These are phyloP conservation scores for Epizoanthus fatuus DNA, from an alignment of 92 coral and sea anemone species.

Conservation along the genomic window DNA sequence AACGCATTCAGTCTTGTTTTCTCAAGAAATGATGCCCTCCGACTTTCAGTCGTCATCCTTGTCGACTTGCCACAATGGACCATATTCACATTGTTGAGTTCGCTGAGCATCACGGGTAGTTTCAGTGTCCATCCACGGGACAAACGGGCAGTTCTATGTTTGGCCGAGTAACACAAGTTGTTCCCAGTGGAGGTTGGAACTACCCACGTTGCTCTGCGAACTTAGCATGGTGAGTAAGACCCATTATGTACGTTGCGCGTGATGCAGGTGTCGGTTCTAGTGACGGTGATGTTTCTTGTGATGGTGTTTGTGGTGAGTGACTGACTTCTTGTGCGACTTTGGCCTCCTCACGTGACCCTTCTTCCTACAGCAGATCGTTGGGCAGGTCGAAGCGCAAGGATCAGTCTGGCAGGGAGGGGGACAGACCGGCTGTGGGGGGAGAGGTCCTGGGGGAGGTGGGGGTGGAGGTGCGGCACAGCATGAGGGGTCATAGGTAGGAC, in stretches of 20 bases:
- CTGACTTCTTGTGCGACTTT: conserved; percentile 31
- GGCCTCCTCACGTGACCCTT: conserved; percentile 25
- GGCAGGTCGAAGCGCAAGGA: conserved; percentile 31
- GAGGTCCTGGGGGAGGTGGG: conserved; percentile 80
- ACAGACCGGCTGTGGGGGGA: conserved; percentile 72
- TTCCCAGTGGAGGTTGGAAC: too few relatives aligned
- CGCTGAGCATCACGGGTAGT: too few relatives aligned
- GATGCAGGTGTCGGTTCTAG: background rate
- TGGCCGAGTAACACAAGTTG: too few relatives aligned
- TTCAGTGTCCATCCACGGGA: too few relatives aligned
- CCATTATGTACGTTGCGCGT: background rate
- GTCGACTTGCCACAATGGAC: background rate
- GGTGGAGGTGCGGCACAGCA: conserved; percentile 72
- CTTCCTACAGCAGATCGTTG: conserved; percentile 22
- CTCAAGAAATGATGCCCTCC: background rate
- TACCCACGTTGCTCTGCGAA: too few relatives aligned
- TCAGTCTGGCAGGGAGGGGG: conserved; percentile 56
- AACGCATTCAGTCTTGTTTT: background rate
- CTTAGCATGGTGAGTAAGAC: too few relatives aligned
- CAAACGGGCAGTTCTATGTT: too few relatives aligned
- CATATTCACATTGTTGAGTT: too few relatives aligned
- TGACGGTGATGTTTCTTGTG: conserved; percentile 53
- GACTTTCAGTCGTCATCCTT: background rate
- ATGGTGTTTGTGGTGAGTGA: conserved; percentile 39
- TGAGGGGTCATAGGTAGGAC: conserved; percentile 61